Percentiles rank a stretch among this genome's conserved stretches.
These are phyloP conservation scores for Danio albolineatus DNA, from an alignment of 2,797 vertebrate genomes.

Conservation along the genomic window DNA sequence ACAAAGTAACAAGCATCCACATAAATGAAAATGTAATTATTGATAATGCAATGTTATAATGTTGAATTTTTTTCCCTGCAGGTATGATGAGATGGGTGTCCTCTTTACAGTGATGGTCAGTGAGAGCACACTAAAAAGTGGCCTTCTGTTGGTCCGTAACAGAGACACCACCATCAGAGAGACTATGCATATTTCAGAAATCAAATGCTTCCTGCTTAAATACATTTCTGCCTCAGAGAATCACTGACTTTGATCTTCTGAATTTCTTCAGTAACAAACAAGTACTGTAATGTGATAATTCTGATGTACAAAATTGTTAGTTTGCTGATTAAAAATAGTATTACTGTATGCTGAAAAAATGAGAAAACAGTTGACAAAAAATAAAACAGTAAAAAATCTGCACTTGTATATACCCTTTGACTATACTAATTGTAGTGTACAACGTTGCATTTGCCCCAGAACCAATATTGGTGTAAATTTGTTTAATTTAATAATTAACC, in stretches of 20 bases:
- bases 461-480: not conserved
- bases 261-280: not conserved
- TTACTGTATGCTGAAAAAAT: not conserved
- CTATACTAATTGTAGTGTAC: not conserved
- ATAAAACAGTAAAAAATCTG: not conserved
- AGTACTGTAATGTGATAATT: not conserved
- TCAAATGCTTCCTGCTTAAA: slow-evolving; percentile 86
- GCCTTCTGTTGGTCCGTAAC: slow-evolving; percentile 89
- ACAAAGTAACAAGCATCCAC: slow-evolving; percentile 66
- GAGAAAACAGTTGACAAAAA: not conserved
- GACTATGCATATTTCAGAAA: slow-evolving; percentile 92
- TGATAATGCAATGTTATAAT: not conserved
- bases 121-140: slow-evolving; percentile 90
- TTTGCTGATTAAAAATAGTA: not conserved
- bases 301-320: not conserved
- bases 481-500: not conserved
- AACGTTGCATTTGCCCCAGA: not conserved
- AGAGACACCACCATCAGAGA: slow-evolving; percentile 94
- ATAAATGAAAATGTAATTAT: not conserved
- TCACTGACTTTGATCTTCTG: slow-evolving; percentile 61
- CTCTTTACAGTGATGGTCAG: slow-evolving; percentile 87
- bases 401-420: no score
- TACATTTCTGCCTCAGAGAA: slow-evolving; percentile 85
- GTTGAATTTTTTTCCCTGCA: slow-evolving; percentile 61
- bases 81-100: slow-evolving; percentile 97